Conservation (phyloP, 2,888 invertebrate species). For the Epicampocera succincta region DNA sequence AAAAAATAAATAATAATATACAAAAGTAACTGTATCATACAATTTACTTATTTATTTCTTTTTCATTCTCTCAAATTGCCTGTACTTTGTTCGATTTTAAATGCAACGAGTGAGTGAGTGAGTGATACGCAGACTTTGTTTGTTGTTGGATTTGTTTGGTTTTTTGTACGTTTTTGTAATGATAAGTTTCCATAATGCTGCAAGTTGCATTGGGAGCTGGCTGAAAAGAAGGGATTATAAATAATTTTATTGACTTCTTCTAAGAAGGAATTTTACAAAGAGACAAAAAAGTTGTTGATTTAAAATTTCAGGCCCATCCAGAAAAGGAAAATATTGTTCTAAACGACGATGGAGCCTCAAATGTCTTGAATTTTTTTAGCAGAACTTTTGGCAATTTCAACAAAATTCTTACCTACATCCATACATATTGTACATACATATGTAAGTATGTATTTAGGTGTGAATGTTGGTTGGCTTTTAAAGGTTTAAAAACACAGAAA, state of each 20-base stretch:
- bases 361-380: no score
- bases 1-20: slow-evolving; percentile 38
- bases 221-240: slow-evolving; percentile 41
- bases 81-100: slow-evolving; percentile 45
- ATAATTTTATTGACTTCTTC: slow-evolving; percentile 51
- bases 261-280: slow-evolving; percentile 12
- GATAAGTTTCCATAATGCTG: slow-evolving; percentile 55
- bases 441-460: no score
- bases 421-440: no score
- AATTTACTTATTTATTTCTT: not conserved
- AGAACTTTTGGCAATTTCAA: no score
- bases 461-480: no score
- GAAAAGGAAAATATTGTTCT: no score
- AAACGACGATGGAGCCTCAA: no score
- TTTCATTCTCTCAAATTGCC: slow-evolving; percentile 1
- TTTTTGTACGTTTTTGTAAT: slow-evolving; percentile 25
- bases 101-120: slow-evolving; percentile 19
- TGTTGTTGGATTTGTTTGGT: not conserved
- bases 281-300: slow-evolving; percentile 12
- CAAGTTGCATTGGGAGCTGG: slow-evolving; percentile 13
- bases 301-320: no score
- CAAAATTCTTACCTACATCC: no score
- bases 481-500: no score
- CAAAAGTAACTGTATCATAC: slow-evolving; percentile 44
- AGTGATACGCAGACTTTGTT: slow-evolving; percentile 51